Evolutionary conservation across 2,797 vertebrate species (phyloP), one percentile per base, ranked within the genome.

Genomic region (Lindbergichthys nudifrons): DNA sequence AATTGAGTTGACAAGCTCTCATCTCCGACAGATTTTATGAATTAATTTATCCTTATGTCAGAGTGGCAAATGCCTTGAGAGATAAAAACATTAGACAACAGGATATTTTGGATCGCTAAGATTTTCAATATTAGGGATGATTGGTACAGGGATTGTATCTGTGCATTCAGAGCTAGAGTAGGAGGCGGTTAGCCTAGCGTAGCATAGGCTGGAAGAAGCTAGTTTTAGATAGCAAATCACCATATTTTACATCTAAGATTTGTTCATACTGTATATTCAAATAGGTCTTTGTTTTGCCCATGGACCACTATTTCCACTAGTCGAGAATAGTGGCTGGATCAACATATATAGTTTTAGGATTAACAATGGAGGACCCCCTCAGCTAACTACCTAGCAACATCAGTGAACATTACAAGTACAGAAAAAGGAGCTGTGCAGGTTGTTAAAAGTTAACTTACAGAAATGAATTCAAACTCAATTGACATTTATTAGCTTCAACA

Each of bases 1-100:
- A 67, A 73, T 32, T 50, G 59, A 59, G 42, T 80, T 72, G 60
- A 82, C 67, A 61, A 3, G 54, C 56, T 69, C 50, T 80, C 53
- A 6, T 42, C 61, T 51, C 50, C 70, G 51, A 64, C 23, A 39
- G 51, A 47, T 69, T 54, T 75, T 1, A 62, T 77, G 63, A 68
- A 41, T 71, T 56, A 21, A 51, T 77, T 77, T 23, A 77, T 72
- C 43, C 59, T 42, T 16, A 36, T 42, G 69, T 83, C n/a, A 14
- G n/a, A 48, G 70, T 60, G 59, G 12, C 70, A 62, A 82, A 79
- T 61, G 48, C 71, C 46, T 18, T 21, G 42, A 76, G 23, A 30
- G 65, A 14, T 5, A 66, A 70, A 59, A 45, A 18, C 16, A 43
- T 50, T 26, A 23, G 46, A 64, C 10, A 48, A 23, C 39, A 65